Evolutionary conservation across 2,888 invertebrate genomes (phyloP), one percentile per base, ranked within the genome.

Genomic region (Dimorphilus gyrociliatus): DNA sequence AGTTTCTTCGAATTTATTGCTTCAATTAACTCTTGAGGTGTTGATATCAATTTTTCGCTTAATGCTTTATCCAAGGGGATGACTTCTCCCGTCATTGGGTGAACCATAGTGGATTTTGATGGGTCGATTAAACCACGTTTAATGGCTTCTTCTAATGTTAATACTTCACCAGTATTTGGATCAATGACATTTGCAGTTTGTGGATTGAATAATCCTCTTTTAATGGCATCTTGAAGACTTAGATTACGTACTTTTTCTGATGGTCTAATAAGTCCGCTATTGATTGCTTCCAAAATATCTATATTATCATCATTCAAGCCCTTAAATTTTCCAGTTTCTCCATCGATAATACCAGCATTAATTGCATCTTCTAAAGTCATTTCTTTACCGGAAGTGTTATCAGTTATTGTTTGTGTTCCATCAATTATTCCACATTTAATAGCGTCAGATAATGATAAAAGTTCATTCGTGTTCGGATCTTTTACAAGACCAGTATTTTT

Each of bases 141-240:
- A 35, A 92, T 68, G 21, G 92, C 88, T 60, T 81, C 75, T 46
- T 71, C 68, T 37, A 90, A 69, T 2, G 84, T 81, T 28, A 92
- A 67, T 65, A 84, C 79, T 23, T 70, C 70, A 50, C 81, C 80
- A 29, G 73, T 73, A 55, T 72, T 73, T 31, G 81, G 75, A 66
- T 88, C 80, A 41, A 84, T 81, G 28, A 92, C 79, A 1, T 69
- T 63, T 27, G 74, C 74, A 25, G 66, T 63, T 30, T 69, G 66
- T 21, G 73, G 72, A 53, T 82, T 75, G 8, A 81, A 60, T 3
- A 64, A 35, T 27, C 73, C 72, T 10, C 62, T 67, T 40, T 72
- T 66, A 25, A 81, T 69, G 1, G 84, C 82, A 55, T 76, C 75
- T 13, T 45, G 41, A 17, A 60, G 39, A 2, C 44, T 44, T 46